These are phyloP conservation scores for Acanthosepion pharaonis DNA, from an alignment of 2,888 invertebrate species.

Conservation along the genomic window DNA sequence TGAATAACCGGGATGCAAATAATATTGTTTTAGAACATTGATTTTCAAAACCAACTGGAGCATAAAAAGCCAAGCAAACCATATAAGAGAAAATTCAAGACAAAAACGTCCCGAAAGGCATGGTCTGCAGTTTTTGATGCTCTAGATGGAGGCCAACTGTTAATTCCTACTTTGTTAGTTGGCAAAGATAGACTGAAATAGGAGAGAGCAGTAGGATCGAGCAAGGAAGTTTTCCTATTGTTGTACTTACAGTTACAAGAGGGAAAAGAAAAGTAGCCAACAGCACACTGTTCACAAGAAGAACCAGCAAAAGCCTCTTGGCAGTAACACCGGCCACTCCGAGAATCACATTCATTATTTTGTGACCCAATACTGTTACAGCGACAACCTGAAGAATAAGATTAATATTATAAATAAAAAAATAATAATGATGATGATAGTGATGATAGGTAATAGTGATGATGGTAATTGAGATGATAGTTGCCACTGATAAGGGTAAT, in stretches of 20 bases:
- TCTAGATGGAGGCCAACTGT: too few relatives aligned
- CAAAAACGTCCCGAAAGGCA: neutral
- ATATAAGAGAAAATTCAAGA: neutral
- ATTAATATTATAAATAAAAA: neutral
- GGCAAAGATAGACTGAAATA: neutral
- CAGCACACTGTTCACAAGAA: slow-evolving; percentile 90
- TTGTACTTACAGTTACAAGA: slow-evolving; percentile 65
- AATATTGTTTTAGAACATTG: too few relatives aligned
- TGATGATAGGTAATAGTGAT: neutral
- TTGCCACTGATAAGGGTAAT: too few relatives aligned
- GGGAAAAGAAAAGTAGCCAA: slow-evolving; percentile 78
- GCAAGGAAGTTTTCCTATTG: neutral
- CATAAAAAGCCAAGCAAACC: neutral
- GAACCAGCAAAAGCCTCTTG: slow-evolving; percentile 88
- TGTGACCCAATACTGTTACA: slow-evolving; percentile 83
- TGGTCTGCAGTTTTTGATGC: neutral
- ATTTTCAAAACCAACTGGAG: neutral
- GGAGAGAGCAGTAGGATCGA: neutral
- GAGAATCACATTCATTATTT: slow-evolving; percentile 64
- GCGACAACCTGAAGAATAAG: slow-evolving; percentile 81
- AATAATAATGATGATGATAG: neutral
- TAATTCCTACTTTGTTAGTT: neutral
- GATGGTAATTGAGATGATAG: too few relatives aligned
- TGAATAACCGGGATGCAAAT: too few relatives aligned
- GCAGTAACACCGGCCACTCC: slow-evolving; percentile 88